Percentiles rank a stretch among this genome's conserved stretches.
Evolutionary conservation across 2,888 invertebrate genomes (phyloP).

Genomic region (Ommatoiulus sabulosus): DNA sequence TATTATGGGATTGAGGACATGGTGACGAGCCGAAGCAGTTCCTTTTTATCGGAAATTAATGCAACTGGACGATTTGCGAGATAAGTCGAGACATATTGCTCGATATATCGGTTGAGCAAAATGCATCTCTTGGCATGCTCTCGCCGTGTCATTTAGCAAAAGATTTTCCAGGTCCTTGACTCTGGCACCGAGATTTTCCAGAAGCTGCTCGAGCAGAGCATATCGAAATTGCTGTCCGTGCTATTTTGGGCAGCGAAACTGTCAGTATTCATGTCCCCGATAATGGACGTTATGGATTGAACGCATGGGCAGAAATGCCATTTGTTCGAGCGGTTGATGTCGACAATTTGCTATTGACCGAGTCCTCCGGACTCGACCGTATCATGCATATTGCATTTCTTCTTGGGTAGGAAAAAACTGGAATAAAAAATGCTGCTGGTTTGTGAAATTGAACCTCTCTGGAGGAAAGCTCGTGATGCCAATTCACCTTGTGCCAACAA

Average conservation of each 20-base stretch:
- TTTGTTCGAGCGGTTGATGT: not conserved
- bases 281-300: not conserved
- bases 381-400: not conserved
- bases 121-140: not conserved
- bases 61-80: not conserved
- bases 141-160: not conserved
- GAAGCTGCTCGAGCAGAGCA: not conserved
- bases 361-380: not conserved
- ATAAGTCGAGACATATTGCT: not conserved
- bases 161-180: not conserved
- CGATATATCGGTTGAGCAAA: not conserved
- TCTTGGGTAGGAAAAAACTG: not conserved
- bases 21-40: not conserved
- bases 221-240: not conserved
- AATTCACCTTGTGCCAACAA: not conserved
- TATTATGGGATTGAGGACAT: too few relatives aligned
- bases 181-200: not conserved
- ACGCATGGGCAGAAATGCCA: not conserved
- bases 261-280: not conserved
- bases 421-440: not conserved
- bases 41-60: not conserved
- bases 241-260: not conserved
- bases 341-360: not conserved
- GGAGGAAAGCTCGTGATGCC: not conserved
- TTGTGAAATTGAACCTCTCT: not conserved